Conservation (phyloP, 2,113 vertebrate species). For the Clinocottus analis region DNA sequence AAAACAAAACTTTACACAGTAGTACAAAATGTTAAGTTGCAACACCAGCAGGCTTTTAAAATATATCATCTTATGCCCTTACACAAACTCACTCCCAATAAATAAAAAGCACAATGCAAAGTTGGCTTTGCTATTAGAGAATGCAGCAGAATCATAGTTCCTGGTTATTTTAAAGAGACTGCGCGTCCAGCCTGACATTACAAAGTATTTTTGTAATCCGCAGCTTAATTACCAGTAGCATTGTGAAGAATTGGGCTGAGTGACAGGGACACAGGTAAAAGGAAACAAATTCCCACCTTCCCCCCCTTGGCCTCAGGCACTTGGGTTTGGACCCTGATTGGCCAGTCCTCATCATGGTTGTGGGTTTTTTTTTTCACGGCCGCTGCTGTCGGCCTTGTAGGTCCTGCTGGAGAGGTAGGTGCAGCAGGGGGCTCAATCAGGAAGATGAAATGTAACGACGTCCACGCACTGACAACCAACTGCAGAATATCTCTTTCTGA, state of each 20-base stretch:
- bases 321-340: conserved; percentile 76
- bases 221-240: conserved; percentile 68
- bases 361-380: conserved; percentile 54
- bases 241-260: conserved; percentile 48
- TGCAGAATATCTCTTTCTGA: conserved; percentile 34
- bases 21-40: conserved; percentile 74
- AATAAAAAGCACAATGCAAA: conserved; percentile 72
- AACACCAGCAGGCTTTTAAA: conserved; percentile 72
- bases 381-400: conserved; percentile 62
- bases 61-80: conserved; percentile 71
- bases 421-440: conserved; percentile 69
- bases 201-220: conserved; percentile 46
- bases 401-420: conserved; percentile 80
- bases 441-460: conserved; percentile 52
- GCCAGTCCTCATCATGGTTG: conserved; percentile 70
- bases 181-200: conserved; percentile 15
- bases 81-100: conserved; percentile 74
- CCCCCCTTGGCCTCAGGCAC: conserved; percentile 76
- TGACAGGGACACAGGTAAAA: conserved; percentile 56
- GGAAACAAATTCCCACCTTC: conserved; percentile 28
- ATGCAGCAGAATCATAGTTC: conserved; percentile 69
- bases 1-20: conserved; percentile 75
- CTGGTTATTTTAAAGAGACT: conserved; percentile 56
- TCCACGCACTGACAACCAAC: conserved; percentile 40
- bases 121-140: conserved; percentile 69